phyloP scores from a whole-genome alignment of 2,113 vertebrate genomes.

The Alosa alosa region DNA sequence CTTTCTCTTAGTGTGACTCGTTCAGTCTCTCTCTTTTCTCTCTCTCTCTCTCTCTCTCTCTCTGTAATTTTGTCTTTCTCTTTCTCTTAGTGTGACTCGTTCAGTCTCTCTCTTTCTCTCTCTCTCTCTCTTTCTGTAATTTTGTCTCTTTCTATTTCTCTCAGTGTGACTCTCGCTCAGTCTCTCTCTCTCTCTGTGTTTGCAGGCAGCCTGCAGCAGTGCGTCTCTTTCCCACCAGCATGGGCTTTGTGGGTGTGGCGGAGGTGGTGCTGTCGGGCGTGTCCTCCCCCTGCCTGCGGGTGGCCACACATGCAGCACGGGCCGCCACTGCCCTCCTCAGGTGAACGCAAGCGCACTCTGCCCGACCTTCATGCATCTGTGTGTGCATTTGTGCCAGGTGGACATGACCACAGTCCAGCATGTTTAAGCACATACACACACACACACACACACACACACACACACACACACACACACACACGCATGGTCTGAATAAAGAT shows the following conservation, averaged over 20 bases:
- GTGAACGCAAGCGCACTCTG: conserved; percentile 51
- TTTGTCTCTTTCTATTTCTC: not conserved
- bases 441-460: conserved; percentile 10
- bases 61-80: not conserved
- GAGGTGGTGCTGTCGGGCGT: conserved; percentile 74
- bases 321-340: conserved; percentile 81
- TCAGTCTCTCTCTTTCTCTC: too few species aligned
- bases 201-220: conserved; percentile 84
- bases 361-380: not conserved
- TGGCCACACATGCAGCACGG: conserved; percentile 75
- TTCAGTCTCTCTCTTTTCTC: not conserved
- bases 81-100: not conserved
- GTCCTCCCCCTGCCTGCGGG: conserved; percentile 77
- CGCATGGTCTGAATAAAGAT: not conserved
- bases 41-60: not conserved
- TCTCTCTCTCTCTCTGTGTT: not conserved
- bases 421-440: not conserved
- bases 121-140: not conserved
- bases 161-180: not conserved
- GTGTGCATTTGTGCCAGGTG: not conserved
- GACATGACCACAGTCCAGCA: not conserved
- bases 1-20: not conserved
- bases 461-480: conserved; percentile 11
- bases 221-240: conserved; percentile 78
- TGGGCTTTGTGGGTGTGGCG: conserved; percentile 73